Percentiles rank a stretch among this genome's conserved stretches.
phyloP scores from a whole-genome alignment of 1,140 invertebrate genomes.

The Diorhabda sublineata region DNA sequence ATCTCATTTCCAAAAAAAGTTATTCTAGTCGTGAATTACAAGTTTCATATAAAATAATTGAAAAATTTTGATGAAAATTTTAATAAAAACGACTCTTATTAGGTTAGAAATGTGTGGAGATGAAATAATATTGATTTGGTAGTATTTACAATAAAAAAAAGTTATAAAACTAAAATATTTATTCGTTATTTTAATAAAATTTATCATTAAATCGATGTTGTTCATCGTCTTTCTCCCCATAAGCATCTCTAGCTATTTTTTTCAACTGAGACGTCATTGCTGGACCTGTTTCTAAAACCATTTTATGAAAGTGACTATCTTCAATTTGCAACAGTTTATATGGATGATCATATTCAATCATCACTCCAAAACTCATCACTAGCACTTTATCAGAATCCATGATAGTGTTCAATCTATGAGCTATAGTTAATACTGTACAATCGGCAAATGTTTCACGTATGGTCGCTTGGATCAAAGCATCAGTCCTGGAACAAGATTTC shows the following conservation, averaged over 20 bases:
- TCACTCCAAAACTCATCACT: constrained; percentile 43
- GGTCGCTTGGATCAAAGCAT: constrained; percentile 57
- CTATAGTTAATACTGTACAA: constrained; percentile 71
- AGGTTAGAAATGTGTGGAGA: no score
- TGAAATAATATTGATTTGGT: no score
- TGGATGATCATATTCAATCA: constrained; percentile 45
- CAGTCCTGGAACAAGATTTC: constrained; percentile 48
- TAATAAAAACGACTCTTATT: no score
- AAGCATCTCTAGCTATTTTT: constrained; percentile 31
- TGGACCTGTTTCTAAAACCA: constrained; percentile 58
- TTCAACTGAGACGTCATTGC: constrained; percentile 29
- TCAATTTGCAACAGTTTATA: constrained; percentile 39
- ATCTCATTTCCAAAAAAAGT: no score
- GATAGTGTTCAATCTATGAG: constrained; percentile 56
- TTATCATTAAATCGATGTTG: no score
- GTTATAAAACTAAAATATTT: no score
- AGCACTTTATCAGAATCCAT: constrained; percentile 42
- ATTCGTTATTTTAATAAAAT: no score
- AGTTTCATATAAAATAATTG: no score
- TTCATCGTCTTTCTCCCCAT: constrained; percentile 13
- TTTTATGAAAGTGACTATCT: constrained; percentile 64
- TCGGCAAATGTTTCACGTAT: constrained; percentile 54
- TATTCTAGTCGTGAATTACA: no score
- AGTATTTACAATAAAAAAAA: no score
- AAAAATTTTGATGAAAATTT: no score